phyloP scores from a whole-genome alignment of 2,113 vertebrate species.

The Lipophrys pholis region DNA sequence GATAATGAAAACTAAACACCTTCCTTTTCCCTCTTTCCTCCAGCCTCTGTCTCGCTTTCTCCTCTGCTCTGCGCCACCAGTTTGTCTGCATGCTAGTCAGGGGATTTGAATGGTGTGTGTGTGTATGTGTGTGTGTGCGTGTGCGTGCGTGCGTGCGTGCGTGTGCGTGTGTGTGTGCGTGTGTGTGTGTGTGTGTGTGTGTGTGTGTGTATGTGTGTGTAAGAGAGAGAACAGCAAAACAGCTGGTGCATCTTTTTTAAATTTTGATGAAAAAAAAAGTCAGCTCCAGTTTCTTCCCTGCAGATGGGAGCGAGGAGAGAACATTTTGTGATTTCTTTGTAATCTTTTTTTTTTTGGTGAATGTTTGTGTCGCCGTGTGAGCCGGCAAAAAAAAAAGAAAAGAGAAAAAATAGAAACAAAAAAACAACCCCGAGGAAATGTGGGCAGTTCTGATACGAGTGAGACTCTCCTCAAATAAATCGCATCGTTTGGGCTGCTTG shows the following conservation, averaged over 20 bases:
- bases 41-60: slow-evolving; percentile 49
- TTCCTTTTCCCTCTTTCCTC: slow-evolving; percentile 42
- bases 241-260: slow-evolving; percentile 48
- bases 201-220: background rate
- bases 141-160: slow-evolving; percentile 8
- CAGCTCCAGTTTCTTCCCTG: background rate
- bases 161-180: slow-evolving; percentile 8
- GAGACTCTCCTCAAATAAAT: slow-evolving; percentile 14
- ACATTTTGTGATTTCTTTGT: slow-evolving; percentile 44
- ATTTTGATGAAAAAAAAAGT: slow-evolving; percentile 41
- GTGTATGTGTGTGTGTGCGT: background rate
- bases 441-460: background rate
- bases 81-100: slow-evolving; percentile 58
- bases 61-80: slow-evolving; percentile 47
- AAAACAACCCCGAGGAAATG: slow-evolving; percentile 14
- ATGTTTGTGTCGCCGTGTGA: slow-evolving; percentile 11
- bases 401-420: background rate
- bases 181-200: background rate
- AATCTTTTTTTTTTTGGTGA: slow-evolving; percentile 25
- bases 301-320: slow-evolving; percentile 37
- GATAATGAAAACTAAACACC: slow-evolving; percentile 76
- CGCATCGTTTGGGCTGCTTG: slow-evolving; percentile 17
- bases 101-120: slow-evolving; percentile 39
- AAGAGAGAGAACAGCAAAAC: slow-evolving; percentile 24
- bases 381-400: background rate